Conservation (phyloP, 2,113 vertebrate species). For the Anhinga rufa region DNA sequence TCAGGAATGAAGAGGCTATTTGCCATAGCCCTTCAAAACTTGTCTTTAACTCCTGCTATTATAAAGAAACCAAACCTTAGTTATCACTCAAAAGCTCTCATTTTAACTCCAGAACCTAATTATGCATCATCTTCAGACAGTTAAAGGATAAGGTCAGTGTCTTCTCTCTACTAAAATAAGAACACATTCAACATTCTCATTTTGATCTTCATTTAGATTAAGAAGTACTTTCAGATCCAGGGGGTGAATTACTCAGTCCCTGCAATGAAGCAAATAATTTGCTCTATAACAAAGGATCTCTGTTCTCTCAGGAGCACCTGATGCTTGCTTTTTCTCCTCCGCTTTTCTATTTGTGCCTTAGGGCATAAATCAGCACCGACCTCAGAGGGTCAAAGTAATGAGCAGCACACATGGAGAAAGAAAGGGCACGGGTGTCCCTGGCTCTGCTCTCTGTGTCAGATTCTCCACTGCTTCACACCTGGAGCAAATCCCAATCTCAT, state of each 20-base stretch:
- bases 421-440: background rate
- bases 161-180: background rate
- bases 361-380: background rate
- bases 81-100: background rate
- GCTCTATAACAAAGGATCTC: background rate
- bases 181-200: fast-evolving
- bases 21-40: background rate
- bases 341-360: background rate
- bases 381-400: background rate
- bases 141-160: background rate
- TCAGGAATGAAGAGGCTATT: background rate
- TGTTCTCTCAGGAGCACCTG: background rate
- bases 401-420: background rate
- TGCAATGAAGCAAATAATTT: background rate
- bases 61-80: background rate
- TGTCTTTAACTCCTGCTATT: background rate
- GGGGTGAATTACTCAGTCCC: background rate
- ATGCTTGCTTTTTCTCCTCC: background rate
- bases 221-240: background rate
- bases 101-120: background rate
- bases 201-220: background rate
- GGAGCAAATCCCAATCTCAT: background rate
- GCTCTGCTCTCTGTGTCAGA: background rate
- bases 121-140: background rate
- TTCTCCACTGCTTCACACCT: background rate